These are phyloP conservation scores for Microplitis deprimator DNA, from an alignment of 2,888 invertebrate species.

Conservation along the genomic window DNA sequence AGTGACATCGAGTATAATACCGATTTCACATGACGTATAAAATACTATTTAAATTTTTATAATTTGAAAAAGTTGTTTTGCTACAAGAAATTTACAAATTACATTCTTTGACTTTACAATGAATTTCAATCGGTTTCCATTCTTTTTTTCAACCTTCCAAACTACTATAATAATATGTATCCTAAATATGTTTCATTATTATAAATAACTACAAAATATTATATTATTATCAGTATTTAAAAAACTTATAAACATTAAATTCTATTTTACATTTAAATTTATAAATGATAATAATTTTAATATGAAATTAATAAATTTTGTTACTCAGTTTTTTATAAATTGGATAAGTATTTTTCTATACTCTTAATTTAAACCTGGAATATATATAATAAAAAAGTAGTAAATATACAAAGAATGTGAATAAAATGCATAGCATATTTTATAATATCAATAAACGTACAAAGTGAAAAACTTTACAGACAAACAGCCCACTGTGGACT, in stretches of 20 bases:
- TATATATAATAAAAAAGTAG: neutral
- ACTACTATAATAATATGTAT: neutral
- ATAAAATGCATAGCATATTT: neutral
- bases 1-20: too few relatives aligned
- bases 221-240: neutral
- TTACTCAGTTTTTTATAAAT: neutral
- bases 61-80: neutral
- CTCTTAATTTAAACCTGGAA: neutral
- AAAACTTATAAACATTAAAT: neutral
- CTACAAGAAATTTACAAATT: neutral
- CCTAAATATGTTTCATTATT: neutral
- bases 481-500: neutral
- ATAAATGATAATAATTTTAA: neutral
- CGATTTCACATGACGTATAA: too few relatives aligned
- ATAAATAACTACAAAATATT: neutral
- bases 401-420: slow-evolving; percentile 1
- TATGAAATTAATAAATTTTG: neutral
- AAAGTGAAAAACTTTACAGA: neutral
- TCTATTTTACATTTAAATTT: neutral
- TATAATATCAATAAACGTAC: neutral
- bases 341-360: neutral
- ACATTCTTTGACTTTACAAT: neutral
- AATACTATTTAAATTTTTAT: neutral
- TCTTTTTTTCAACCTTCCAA: neutral
- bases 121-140: neutral